Evolutionary conservation across 2,113 vertebrate species (phyloP), one percentile per base, ranked within the genome.

Genomic region (Isichthys henryi): DNA sequence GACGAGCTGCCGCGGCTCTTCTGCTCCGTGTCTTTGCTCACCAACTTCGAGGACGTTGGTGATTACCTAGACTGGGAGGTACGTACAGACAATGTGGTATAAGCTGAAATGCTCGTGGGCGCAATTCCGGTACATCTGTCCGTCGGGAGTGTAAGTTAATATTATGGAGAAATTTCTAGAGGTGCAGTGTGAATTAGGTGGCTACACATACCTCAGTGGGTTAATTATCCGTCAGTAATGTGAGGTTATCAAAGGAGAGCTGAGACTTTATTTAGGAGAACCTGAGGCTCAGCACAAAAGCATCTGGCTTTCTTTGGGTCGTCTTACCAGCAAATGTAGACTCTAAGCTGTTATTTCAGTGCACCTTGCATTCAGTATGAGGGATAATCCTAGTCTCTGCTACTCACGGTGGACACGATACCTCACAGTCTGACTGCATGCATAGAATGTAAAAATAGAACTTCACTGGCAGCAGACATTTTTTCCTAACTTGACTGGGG

Each of bases 21-120:
- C 97, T 99, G 98, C 96, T 99, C 98, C 96, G 98, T 99, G 95
- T 99, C 98, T 97, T 98, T 99, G 93, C 98, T 99, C 96, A 99
- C 98, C 96, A 99, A 99, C 96, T 99, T 99, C 95, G 98, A 99
- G 96, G 98, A 99, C 94, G 98, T 99, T 91, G 98, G 98, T 94
- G 98, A 99, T 97, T 99, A 98, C 95, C 97, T 99, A 96, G 98
- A 99, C 95, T 99, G 98, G 98, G 98, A 99, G 98, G 98, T 99
- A 96, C 97, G 96, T 93, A 91, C 31, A 70, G 82, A 19, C 27
- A 3, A 45, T 2, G 27, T 4, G 31, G 19, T 8, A 27, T 17
- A 10, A 70, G 17, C n/a, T 52, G 2, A 27, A 9, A 23, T 11
- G 31, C 88, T 3, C 10, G 10, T 17, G 62, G 39, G 56, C 13